phyloP scores from a whole-genome alignment of 1,140 invertebrate genomes.

The Procambarus clarkii region DNA sequence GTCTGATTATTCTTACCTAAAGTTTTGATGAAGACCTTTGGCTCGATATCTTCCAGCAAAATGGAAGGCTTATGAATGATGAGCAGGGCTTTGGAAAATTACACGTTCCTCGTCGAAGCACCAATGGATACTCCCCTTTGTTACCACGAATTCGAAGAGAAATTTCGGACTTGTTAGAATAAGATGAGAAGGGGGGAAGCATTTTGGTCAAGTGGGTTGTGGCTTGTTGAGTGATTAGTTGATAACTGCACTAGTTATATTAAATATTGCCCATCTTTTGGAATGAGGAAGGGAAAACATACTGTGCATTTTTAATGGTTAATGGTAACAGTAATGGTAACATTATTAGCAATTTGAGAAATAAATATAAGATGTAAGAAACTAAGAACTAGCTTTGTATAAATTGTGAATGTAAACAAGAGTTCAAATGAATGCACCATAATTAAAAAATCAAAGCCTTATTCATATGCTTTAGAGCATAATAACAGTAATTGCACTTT shows the following conservation, averaged over 20 bases:
- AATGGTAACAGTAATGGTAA: not conserved
- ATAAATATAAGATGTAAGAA: too few species aligned
- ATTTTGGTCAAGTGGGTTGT: conserved; percentile 30
- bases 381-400: too few species aligned
- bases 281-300: not conserved
- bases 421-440: too few species aligned
- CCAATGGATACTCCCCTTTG: conserved; percentile 36
- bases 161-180: conserved; percentile 1
- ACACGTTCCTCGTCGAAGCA: conserved; percentile 20
- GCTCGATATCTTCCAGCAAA: conserved; percentile 31
- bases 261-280: not conserved
- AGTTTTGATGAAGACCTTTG: conserved; percentile 11
- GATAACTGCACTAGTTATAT: not conserved
- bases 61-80: conserved; percentile 35
- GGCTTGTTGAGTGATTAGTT: conserved; percentile 10
- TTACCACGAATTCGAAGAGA: conserved; percentile 10
- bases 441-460: too few species aligned
- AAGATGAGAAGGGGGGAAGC: not conserved
- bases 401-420: too few species aligned
- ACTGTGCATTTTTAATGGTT: not conserved
- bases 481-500: too few species aligned
- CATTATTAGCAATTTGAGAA: not conserved
- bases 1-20: not conserved
- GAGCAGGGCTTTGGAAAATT: conserved; percentile 37
- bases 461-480: too few species aligned